A percentile compares a stretch with the other conserved stretches of the same genome.
phyloP scores from a whole-genome alignment of 2,113 vertebrate species.

The Coptodon bakossiorum region DNA sequence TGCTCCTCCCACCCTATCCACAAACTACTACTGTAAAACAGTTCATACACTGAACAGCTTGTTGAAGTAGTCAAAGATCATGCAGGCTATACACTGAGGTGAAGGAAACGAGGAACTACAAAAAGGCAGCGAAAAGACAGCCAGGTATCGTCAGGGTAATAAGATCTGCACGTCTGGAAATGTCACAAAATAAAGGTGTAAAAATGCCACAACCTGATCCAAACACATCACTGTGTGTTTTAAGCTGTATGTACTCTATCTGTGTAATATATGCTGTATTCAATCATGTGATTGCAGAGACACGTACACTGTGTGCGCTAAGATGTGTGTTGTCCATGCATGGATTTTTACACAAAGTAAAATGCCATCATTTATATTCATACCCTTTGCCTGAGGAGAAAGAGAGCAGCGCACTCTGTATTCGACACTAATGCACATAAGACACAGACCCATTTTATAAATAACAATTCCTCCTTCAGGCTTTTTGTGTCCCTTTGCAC shows the following conservation, averaged over 20 bases:
- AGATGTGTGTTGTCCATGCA: not conserved
- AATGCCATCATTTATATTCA: slow-evolving; percentile 53
- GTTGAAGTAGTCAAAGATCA: not conserved
- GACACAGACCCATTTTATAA: slow-evolving; percentile 51
- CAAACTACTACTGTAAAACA: not conserved
- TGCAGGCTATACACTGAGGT: not conserved
- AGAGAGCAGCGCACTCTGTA: slow-evolving; percentile 21
- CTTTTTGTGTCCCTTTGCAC: not conserved
- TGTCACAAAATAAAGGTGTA: not conserved
- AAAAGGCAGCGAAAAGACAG: not conserved
- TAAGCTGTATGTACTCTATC: not conserved
- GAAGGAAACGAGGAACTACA: not conserved
- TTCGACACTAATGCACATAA: slow-evolving; percentile 54
- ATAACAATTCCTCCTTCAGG: slow-evolving; percentile 53
- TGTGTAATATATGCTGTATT: not conserved
- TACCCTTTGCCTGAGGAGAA: slow-evolving; percentile 25
- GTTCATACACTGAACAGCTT: not conserved
- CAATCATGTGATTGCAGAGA: not conserved
- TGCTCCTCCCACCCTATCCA: not conserved
- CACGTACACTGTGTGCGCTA: not conserved
- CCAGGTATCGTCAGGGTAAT: not conserved
- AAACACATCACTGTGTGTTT: not conserved
- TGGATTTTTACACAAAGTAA: not conserved
- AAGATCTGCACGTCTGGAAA: not conserved
- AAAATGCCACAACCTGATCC: not conserved